Percentiles rank a stretch among this genome's conserved stretches.
Evolutionary conservation across 2,888 invertebrate species (phyloP).

Genomic region (Eupithecia vulgata): DNA sequence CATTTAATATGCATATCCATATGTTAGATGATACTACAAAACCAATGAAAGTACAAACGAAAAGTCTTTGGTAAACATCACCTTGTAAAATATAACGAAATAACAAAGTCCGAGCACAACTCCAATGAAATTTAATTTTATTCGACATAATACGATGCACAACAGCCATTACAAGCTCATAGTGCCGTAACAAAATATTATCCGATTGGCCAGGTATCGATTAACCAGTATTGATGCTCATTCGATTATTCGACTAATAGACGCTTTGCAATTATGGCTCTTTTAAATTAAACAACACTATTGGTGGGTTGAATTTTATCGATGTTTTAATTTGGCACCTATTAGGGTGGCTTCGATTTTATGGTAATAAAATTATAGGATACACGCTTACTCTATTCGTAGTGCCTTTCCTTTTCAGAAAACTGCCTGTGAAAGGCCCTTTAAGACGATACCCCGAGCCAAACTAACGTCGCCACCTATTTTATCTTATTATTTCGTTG

Average conservation of each 20-base stretch:
- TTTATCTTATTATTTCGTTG: no score
- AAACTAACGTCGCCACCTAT: no score
- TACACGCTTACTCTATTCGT: no score
- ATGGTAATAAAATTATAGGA: background rate
- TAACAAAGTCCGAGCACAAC: background rate
- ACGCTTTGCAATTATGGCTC: constrained; percentile 22
- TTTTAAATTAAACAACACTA: constrained; percentile 2
- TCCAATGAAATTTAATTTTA: constrained; percentile 2
- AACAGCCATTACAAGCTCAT: constrained; percentile 11
- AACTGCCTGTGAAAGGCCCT: no score
- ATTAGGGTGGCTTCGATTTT: background rate
- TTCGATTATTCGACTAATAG: constrained; percentile 28
- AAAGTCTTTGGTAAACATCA: background rate
- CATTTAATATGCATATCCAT: no score
- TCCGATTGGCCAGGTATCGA: constrained; percentile 15
- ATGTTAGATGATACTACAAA: no score
- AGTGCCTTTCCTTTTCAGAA: no score
- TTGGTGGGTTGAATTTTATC: background rate
- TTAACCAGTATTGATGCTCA: constrained; percentile 23
- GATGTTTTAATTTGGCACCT: background rate
- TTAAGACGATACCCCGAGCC: no score
- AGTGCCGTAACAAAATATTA: constrained; percentile 19
- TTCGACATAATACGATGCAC: constrained; percentile 1
- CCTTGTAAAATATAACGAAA: background rate
- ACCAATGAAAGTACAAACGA: background rate